Evolutionary conservation across 1,140 invertebrate species (phyloP).

Genomic region (Gryllus bimaculatus): DNA sequence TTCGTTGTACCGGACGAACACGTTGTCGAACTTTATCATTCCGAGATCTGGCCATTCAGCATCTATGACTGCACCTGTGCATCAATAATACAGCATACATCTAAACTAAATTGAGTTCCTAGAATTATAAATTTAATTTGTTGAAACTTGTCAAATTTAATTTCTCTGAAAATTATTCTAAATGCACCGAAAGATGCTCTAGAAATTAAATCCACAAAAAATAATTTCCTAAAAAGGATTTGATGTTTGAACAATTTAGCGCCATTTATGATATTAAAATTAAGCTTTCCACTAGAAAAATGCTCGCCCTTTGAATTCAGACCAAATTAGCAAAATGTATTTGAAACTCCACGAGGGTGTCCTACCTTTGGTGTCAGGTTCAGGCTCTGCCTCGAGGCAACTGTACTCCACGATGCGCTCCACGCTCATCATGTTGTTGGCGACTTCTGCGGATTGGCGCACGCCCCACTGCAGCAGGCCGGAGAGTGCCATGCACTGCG

Average conservation of each 20-base stretch:
- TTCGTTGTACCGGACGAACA: neutral
- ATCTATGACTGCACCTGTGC: neutral
- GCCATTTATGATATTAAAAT: neutral
- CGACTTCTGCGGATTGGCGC: constrained; percentile 57
- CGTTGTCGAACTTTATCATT: neutral
- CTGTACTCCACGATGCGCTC: constrained; percentile 74
- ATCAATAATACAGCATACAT: too few relatives aligned
- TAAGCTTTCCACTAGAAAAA: neutral
- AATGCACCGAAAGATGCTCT: neutral
- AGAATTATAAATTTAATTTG: neutral
- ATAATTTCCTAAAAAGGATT: neutral
- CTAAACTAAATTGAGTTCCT: neutral
- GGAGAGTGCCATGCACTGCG: constrained; percentile 64
- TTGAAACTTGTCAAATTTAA: neutral
- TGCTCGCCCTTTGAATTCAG: neutral
- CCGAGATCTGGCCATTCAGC: neutral
- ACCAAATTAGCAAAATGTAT: neutral
- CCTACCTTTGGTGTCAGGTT: constrained; percentile 31
- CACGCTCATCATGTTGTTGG: constrained; percentile 66
- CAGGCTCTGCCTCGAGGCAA: constrained; percentile 53
- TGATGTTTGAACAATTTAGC: neutral
- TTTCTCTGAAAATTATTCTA: neutral
- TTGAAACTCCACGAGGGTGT: neutral
- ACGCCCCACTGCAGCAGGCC: constrained; percentile 80
- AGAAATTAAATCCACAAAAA: neutral